Evolutionary conservation across 2,797 vertebrate genomes (phyloP).

Genomic region (Notolepis coatsorum): DNA sequence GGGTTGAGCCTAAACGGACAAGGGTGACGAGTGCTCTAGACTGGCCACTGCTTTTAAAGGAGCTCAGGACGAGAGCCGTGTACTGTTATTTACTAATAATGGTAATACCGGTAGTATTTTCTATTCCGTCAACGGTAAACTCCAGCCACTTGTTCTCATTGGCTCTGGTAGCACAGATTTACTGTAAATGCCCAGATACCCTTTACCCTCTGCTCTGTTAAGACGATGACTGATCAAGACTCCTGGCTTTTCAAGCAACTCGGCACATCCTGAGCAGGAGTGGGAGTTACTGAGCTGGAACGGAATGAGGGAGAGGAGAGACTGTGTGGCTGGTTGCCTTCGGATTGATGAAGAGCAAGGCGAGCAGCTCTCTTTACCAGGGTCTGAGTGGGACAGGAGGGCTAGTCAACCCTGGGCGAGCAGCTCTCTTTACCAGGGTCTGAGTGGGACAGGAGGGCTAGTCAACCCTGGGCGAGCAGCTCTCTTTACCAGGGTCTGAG

Average conservation of each 20-base stretch:
- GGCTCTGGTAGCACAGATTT: constrained; percentile 16
- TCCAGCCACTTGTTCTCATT: constrained; percentile 32
- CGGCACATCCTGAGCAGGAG: constrained; percentile 17
- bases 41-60: constrained; percentile 2
- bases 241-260: constrained; percentile 39
- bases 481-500: not conserved
- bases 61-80: constrained; percentile 10
- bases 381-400: not conserved
- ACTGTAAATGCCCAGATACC: constrained; percentile 44
- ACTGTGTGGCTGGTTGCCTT: constrained; percentile 36
- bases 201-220: not conserved
- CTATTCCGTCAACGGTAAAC: constrained; percentile 44
- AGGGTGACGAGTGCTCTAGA: constrained; percentile 9
- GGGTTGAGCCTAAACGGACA: constrained; percentile 4
- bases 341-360: not conserved
- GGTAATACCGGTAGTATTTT: constrained; percentile 38
- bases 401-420: not conserved
- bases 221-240: not conserved
- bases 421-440: not conserved
- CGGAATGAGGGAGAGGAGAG: constrained; percentile 42
- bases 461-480: not conserved
- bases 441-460: not conserved
- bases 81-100: constrained; percentile 39
- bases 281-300: constrained; percentile 41
- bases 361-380: not conserved